These are phyloP conservation scores for Apantesis nais DNA, from an alignment of 2,888 invertebrate species.

Conservation along the genomic window DNA sequence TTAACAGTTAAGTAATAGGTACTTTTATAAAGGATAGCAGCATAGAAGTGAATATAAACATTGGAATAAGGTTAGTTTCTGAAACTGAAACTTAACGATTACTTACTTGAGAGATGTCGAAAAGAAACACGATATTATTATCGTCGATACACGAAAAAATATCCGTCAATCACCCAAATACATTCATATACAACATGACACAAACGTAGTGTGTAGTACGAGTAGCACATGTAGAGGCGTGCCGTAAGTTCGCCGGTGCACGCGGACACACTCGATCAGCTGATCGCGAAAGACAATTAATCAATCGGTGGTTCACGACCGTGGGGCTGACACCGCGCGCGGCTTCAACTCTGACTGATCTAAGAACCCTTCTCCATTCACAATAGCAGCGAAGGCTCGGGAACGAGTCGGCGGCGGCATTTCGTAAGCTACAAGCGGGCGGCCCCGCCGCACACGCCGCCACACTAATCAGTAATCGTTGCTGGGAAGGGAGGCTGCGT, in stretches of 20 bases:
- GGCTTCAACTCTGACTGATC: constrained; percentile 36
- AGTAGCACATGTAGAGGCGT: constrained; percentile 73
- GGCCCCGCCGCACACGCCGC: constrained; percentile 78
- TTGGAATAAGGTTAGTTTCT: constrained; percentile 46
- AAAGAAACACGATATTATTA: constrained; percentile 54
- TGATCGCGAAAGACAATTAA: constrained; percentile 60
- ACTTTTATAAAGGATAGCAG: constrained; percentile 30
- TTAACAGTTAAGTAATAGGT: constrained; percentile 28
- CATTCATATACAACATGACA: constrained; percentile 71
- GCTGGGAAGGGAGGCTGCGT: constrained; percentile 84
- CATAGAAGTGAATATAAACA: constrained; percentile 43
- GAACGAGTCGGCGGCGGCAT: constrained; percentile 68
- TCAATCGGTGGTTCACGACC: constrained; percentile 36
- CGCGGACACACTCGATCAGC: constrained; percentile 71
- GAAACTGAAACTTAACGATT: constrained; percentile 43
- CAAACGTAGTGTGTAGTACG: constrained; percentile 72
- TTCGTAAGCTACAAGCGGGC: constrained; percentile 67
- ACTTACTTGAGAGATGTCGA: constrained; percentile 64
- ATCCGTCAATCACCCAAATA: constrained; percentile 70
- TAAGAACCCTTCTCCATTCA: constrained; percentile 47
- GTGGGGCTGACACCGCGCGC: constrained; percentile 28
- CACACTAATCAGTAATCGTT: constrained; percentile 87
- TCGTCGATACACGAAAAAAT: constrained; percentile 56
- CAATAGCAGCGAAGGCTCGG: constrained; percentile 38
- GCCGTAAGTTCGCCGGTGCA: constrained; percentile 57